phyloP scores from a whole-genome alignment of 2,888 invertebrate species.

The Eupithecia subumbrata region DNA sequence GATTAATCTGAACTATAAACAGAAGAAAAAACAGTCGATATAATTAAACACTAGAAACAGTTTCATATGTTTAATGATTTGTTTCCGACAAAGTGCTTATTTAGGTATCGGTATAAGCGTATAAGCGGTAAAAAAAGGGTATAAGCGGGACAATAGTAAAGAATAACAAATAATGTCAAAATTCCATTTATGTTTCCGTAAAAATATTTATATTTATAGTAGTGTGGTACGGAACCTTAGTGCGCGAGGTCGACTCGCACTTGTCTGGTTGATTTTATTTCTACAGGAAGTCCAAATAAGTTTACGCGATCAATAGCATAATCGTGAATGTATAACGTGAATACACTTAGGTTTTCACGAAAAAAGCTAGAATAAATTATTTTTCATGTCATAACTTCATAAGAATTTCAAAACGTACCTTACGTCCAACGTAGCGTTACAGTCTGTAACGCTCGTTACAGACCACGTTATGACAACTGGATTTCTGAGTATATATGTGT shows the following conservation, averaged over 20 bases:
- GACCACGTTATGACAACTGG: background rate
- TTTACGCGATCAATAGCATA: too few relatives aligned
- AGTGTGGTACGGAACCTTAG: background rate
- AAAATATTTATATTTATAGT: constrained; percentile 1
- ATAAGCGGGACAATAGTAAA: background rate
- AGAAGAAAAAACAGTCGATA: background rate
- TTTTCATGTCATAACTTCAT: too few relatives aligned
- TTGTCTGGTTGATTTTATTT: background rate
- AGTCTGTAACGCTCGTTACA: too few relatives aligned
- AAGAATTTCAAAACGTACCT: too few relatives aligned
- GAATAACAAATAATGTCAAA: background rate
- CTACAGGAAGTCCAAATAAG: background rate
- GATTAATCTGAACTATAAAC: background rate
- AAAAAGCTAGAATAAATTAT: too few relatives aligned
- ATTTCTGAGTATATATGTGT: too few relatives aligned
- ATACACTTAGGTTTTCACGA: too few relatives aligned
- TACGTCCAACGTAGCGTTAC: too few relatives aligned
- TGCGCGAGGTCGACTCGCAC: background rate
- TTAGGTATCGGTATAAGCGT: background rate
- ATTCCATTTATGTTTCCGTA: background rate
- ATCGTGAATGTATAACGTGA: too few relatives aligned
- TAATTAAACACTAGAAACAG: too few relatives aligned
- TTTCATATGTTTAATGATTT: background rate
- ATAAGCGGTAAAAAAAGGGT: background rate
- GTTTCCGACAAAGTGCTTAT: background rate